A percentile compares a stretch with the other conserved stretches of the same genome.
These are phyloP conservation scores for Pyrocoelia pectoralis DNA, from an alignment of 2,888 invertebrate genomes.

Conservation along the genomic window DNA sequence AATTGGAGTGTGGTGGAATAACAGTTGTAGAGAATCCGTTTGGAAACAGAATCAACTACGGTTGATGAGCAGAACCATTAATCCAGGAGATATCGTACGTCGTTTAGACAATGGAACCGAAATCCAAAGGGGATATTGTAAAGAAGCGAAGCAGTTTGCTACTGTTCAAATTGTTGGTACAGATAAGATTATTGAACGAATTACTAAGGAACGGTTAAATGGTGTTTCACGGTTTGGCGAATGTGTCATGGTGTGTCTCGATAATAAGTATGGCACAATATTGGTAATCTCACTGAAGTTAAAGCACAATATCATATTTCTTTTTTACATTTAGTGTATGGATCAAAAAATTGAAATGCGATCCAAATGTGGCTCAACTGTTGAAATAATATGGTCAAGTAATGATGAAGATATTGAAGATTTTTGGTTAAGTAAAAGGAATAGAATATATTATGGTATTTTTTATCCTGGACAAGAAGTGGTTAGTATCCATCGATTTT, in stretches of 20 bases:
- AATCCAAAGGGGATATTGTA: conserved; percentile 91
- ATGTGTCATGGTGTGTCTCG: conserved; percentile 86
- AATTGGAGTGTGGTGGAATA: conserved; percentile 88
- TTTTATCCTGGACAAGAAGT: conserved; percentile 58
- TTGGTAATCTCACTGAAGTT: conserved; percentile 48
- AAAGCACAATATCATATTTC: not conserved
- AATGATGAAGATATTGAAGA: conserved; percentile 56
- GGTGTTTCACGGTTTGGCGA: conserved; percentile 78
- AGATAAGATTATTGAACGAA: conserved; percentile 84
- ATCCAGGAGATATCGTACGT: conserved; percentile 71
- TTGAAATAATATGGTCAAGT: conserved; percentile 54
- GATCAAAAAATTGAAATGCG: conserved; percentile 58
- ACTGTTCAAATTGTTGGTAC: conserved; percentile 89
- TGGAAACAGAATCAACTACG: conserved; percentile 72
- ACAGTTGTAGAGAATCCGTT: conserved; percentile 52
- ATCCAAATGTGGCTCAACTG: conserved; percentile 57
- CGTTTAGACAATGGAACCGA: conserved; percentile 63
- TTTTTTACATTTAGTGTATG: conserved; percentile 45
- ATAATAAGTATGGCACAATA: conserved; percentile 60
- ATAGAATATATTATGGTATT: conserved; percentile 50
- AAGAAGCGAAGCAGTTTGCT: conserved; percentile 84
- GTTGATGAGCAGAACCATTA: conserved; percentile 85
- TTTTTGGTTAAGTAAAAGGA: conserved; percentile 55
- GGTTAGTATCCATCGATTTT: conserved; percentile 47
- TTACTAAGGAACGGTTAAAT: conserved; percentile 80